Evolutionary conservation across 2,797 vertebrate genomes (phyloP).

Genomic region (Ambastaia sidthimunki): DNA sequence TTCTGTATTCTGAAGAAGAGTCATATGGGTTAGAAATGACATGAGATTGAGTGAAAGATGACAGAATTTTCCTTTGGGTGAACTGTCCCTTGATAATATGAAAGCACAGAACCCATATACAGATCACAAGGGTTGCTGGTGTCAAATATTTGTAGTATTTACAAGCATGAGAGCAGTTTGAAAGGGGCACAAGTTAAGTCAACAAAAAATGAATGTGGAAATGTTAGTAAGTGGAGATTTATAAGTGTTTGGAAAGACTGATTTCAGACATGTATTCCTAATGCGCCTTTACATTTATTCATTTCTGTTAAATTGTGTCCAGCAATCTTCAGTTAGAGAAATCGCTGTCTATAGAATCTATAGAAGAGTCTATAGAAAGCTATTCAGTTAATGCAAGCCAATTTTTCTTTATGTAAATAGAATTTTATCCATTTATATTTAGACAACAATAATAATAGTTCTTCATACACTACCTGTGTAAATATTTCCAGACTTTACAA

Average conservation of each 20-base stretch:
- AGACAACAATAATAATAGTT: slow-evolving; percentile 34
- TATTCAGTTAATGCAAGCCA: slow-evolving; percentile 59
- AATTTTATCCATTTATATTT: slow-evolving; percentile 36
- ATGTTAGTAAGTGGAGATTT: slow-evolving; percentile 26
- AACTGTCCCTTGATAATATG: background rate
- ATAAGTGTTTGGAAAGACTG: slow-evolving; percentile 46
- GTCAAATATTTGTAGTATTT: background rate
- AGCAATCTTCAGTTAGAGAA: slow-evolving; percentile 61
- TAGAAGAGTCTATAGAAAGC: slow-evolving; percentile 9
- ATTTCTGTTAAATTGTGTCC: slow-evolving; percentile 72
- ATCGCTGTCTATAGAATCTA: slow-evolving; percentile 52
- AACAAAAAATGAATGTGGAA: slow-evolving; percentile 41
- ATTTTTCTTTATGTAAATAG: slow-evolving; percentile 78
- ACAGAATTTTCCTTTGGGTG: too few species aligned
- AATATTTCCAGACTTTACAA: slow-evolving; percentile 58
- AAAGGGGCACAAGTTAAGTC: too few species aligned
- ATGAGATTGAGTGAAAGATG: too few species aligned
- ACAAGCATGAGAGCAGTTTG: slow-evolving; percentile 22
- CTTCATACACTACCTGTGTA: slow-evolving; percentile 29
- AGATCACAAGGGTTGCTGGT: slow-evolving; percentile 19
- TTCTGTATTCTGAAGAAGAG: too few species aligned
- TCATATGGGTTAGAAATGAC: too few species aligned
- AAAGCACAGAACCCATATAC: slow-evolving; percentile 9
- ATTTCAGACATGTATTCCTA: slow-evolving; percentile 56
- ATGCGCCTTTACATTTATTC: slow-evolving; percentile 51